A percentile compares a stretch with the other conserved stretches of the same genome.
Conservation (phyloP, 1,140 invertebrate species). For the Arctopsyche grandis region DNA sequence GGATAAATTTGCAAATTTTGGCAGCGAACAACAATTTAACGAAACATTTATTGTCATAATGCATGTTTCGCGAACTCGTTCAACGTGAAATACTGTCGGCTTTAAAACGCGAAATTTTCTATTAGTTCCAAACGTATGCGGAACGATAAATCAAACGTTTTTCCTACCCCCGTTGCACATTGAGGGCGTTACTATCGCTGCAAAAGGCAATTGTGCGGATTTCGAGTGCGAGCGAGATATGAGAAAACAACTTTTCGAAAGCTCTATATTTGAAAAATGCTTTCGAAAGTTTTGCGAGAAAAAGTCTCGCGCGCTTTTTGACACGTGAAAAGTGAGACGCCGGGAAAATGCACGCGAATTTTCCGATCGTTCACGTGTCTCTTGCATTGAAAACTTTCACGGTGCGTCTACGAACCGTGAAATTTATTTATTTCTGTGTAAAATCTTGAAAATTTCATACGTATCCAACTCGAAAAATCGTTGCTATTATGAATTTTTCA, state of each 20-base stretch:
- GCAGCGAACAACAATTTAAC: slow-evolving; percentile 22
- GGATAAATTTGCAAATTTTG: slow-evolving; percentile 13
- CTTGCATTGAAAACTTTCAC: background rate
- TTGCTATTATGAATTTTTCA: no score
- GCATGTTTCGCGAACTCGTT: slow-evolving; percentile 17
- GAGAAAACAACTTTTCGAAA: no score
- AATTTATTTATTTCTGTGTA: no score
- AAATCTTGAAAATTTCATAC: no score
- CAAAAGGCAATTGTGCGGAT: background rate
- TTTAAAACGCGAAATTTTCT: slow-evolving; percentile 1
- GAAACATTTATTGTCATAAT: slow-evolving; percentile 16
- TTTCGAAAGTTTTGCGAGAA: no score
- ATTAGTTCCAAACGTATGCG: background rate
- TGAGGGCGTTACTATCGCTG: no score
- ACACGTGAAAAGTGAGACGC: slow-evolving; percentile 11
- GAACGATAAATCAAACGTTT: slow-evolving; percentile 1
- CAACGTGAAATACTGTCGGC: background rate
- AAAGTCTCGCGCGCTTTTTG: background rate
- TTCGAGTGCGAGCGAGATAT: background rate
- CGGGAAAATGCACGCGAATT: slow-evolving; percentile 15
- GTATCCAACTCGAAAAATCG: no score
- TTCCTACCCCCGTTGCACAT: background rate
- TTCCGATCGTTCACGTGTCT: background rate
- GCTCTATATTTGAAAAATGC: no score
- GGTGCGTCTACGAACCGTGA: no score